These are phyloP conservation scores for Metopolophium dirhodum DNA, from an alignment of 1,140 invertebrate genomes.

Conservation along the genomic window DNA sequence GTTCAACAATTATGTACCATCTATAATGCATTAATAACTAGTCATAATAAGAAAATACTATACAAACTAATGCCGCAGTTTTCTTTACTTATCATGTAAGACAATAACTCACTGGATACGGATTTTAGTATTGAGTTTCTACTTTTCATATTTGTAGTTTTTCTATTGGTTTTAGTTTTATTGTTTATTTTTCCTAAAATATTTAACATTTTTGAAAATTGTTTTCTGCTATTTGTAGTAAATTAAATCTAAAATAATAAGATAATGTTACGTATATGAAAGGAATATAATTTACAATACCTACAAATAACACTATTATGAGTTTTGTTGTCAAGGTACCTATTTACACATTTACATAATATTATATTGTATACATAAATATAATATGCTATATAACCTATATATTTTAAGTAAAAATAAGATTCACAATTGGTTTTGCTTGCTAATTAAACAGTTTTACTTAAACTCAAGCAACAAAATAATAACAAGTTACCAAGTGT, in stretches of 20 bases:
- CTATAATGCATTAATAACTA: background rate
- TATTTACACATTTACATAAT: background rate
- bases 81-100: conserved; percentile 13
- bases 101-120: background rate
- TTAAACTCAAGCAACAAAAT: background rate
- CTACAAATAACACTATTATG: background rate
- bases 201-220: background rate
- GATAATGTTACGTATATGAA: background rate
- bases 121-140: background rate
- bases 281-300: background rate
- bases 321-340: conserved; percentile 32
- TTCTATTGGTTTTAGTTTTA: background rate
- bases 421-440: background rate
- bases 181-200: background rate
- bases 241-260: background rate
- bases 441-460: background rate
- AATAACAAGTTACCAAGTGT: background rate
- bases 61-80: conserved; percentile 28
- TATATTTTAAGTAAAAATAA: background rate
- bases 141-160: background rate
- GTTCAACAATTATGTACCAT: background rate
- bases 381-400: background rate
- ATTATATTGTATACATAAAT: background rate
- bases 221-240: background rate
- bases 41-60: background rate